Base-by-base conservation (phyloP, 2,797 vertebrate genomes). In the Pempheris klunzingeri region DNA sequence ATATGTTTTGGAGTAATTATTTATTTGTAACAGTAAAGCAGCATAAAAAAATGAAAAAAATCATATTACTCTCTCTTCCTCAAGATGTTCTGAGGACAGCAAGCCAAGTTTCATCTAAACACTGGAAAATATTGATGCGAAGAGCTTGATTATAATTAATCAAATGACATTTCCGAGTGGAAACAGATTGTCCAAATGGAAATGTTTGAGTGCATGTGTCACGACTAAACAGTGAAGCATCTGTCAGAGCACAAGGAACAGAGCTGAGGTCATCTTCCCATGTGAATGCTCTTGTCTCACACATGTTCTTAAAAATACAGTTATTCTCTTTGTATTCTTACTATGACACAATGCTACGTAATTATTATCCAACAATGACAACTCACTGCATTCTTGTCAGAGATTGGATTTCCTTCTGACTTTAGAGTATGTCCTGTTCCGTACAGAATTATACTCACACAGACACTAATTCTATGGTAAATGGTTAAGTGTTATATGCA, bases 101-200 rank as follows among this genome's bases (percentile, higher is more conserved):
- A 39, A 55, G 77, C 71, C 77, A 84, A 85, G 77, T 80, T 44
- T 71, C 59, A 46, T 79, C 69, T 47, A 89, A 90, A 85, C 69
- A 75, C 24, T 41, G 70, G 77, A 80, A 88, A 87, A 84, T 79
- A 84, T 65, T 80, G 80, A 89, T 22, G 70, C 65, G 49, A 47
- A 66, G 58, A 44, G 62, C 80, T 82, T 87, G 73, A 88, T 87
- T 85, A 74, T 59, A 84, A 83, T 81, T 74, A 83, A 86, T 82
- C 69, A 74, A 80, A 87, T 12, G 9, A 71, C 78, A 78, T 82
- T 83, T 80, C 59, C 20, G n/a, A 90, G 75, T 66, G 78, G 85
- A 90, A 90, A 87, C 84, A 88, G 83, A 88, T 80, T 90, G 72
- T 74, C 55, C 53, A 71, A 82, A 80, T 83, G 80, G 82, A 90